Conservation (phyloP, 2,888 invertebrate species). For the Iphiclides podalirius region DNA sequence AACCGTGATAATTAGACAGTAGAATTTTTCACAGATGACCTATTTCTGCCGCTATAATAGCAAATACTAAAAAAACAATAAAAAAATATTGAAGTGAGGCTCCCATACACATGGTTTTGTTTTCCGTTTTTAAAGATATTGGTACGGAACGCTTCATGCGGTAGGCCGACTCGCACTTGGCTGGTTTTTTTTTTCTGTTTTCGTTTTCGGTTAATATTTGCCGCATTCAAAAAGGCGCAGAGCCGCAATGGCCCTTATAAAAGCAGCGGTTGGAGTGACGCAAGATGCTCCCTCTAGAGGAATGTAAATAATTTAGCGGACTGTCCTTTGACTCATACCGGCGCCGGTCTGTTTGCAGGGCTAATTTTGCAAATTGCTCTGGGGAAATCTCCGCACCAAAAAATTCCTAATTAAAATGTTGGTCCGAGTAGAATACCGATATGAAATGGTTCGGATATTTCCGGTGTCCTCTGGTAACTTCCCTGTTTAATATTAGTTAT, state of each 20-base stretch:
- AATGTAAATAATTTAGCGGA: constrained; percentile 62
- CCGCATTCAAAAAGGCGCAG: constrained; percentile 18
- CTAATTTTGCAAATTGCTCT: constrained; percentile 62
- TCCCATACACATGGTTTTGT: too few species aligned
- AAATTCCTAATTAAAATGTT: constrained; percentile 47
- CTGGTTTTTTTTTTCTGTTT: constrained; percentile 17
- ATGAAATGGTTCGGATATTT: constrained; percentile 32
- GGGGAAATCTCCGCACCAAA: constrained; percentile 48
- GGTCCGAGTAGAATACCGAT: constrained; percentile 38
- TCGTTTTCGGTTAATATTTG: constrained; percentile 14
- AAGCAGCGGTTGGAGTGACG: constrained; percentile 41
- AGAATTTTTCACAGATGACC: too few species aligned
- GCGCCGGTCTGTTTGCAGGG: constrained; percentile 56
- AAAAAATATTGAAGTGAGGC: too few species aligned
- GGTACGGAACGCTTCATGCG: too few species aligned
- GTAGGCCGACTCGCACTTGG: not conserved
- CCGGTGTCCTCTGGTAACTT: too few species aligned
- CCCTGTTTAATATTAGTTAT: too few species aligned
- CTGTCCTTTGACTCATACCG: constrained; percentile 53
- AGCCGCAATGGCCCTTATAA: constrained; percentile 17
- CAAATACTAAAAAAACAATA: too few species aligned
- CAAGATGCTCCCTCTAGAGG: constrained; percentile 49
- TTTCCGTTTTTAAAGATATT: too few species aligned
- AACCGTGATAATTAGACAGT: too few species aligned
- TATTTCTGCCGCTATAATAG: too few species aligned